phyloP scores from a whole-genome alignment of 2,888 invertebrate genomes.

The Acrobasis repandana region DNA sequence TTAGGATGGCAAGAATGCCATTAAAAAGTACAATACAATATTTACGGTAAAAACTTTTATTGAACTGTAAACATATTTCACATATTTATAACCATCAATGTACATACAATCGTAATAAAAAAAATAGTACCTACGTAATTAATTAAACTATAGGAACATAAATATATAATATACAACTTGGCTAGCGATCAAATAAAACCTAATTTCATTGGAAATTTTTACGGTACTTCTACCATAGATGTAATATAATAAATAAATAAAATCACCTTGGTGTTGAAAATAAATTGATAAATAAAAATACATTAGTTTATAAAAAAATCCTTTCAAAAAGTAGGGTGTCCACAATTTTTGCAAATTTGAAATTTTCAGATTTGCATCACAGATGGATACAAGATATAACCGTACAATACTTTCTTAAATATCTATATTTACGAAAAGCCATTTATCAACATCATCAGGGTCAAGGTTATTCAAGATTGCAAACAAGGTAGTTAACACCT shows the following conservation, averaged over 20 bases:
- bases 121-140: too few species aligned
- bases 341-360: neutral
- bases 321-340: neutral
- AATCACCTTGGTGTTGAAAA: too few species aligned
- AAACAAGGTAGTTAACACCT: neutral
- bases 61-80: slow-evolving; percentile 1
- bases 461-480: neutral
- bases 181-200: too few species aligned
- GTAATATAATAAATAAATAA: too few species aligned
- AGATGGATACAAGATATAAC: neutral
- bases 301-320: neutral
- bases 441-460: neutral
- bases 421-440: neutral
- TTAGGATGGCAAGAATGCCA: neutral
- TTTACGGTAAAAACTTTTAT: neutral
- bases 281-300: neutral
- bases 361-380: neutral
- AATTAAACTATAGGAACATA: too few species aligned
- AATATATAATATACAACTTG: too few species aligned
- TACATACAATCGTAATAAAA: neutral
- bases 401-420: neutral
- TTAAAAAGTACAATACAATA: neutral
- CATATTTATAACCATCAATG: neutral
- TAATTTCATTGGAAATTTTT: too few species aligned
- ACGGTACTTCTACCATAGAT: too few species aligned